These are phyloP conservation scores for Mesodorylaimus sp. DNA, from an alignment of 2,888 invertebrate genomes.

Conservation along the genomic window DNA sequence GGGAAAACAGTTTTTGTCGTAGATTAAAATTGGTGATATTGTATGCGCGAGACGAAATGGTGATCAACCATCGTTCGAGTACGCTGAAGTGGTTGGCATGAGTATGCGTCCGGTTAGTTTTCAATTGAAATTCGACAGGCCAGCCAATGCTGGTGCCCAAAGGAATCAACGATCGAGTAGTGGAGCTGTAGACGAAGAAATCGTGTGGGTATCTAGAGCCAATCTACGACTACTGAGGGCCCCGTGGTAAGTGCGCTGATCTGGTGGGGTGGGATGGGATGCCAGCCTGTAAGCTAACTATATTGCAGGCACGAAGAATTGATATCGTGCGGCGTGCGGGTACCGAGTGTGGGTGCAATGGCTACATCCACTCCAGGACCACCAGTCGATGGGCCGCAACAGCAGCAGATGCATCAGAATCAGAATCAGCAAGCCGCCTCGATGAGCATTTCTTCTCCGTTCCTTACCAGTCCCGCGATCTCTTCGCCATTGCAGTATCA, in stretches of 20 bases:
- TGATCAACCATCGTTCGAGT: constrained; percentile 1
- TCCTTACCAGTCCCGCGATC: too few species aligned
- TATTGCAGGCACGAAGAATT: too few species aligned
- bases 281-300: too few species aligned
- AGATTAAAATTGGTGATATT: not conserved
- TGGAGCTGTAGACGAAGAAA: constrained; percentile 11
- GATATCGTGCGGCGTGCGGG: too few species aligned
- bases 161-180: not conserved
- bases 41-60: constrained; percentile 3
- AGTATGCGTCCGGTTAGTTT: constrained; percentile 10
- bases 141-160: not conserved
- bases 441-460: too few species aligned
- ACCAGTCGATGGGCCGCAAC: too few species aligned
- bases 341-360: too few species aligned
- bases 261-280: not conserved
- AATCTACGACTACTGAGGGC: constrained; percentile 72
- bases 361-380: too few species aligned
- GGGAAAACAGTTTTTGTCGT: too few species aligned
- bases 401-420: too few species aligned
- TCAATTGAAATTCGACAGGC: constrained; percentile 1
- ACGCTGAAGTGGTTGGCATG: constrained; percentile 9
- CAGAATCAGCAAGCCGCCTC: too few species aligned
- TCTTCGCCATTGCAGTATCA: too few species aligned
- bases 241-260: constrained; percentile 90
- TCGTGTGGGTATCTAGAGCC: constrained; percentile 56